Percentiles rank a stretch among this genome's conserved stretches.
Evolutionary conservation across 23 tunicate genomes (phyloP).

Genomic region (Diplosoma virens): DNA sequence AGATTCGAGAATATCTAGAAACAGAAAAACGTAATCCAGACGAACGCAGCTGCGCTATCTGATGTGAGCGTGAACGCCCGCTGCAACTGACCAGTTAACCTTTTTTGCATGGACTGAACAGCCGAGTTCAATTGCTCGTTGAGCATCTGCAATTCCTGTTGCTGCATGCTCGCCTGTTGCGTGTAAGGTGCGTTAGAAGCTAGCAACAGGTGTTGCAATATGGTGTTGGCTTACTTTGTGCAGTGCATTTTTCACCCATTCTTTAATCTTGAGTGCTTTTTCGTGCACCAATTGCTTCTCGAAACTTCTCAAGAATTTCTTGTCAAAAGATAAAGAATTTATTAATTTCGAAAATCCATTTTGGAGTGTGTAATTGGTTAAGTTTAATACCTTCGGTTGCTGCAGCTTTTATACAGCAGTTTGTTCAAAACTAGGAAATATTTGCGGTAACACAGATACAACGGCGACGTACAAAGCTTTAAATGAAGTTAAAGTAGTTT

Average conservation of each 20-base stretch:
- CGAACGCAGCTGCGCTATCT: too few relatives aligned
- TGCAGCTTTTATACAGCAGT: too few relatives aligned
- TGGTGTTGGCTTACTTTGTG: conserved; percentile 9
- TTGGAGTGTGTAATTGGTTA: too few relatives aligned
- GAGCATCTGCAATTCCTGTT: conserved; percentile 41
- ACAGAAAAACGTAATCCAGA: too few relatives aligned
- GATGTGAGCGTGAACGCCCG: not conserved
- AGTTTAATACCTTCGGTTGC: too few relatives aligned
- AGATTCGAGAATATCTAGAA: too few relatives aligned
- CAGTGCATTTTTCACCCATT: conserved; percentile 34
- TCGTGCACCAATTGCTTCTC: conserved; percentile 46
- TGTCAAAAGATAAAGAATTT: not conserved
- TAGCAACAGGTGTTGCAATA: not conserved
- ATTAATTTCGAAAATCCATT: too few relatives aligned
- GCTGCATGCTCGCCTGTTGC: conserved; percentile 55
- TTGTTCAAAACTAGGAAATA: too few relatives aligned
- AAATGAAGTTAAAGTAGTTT: too few relatives aligned
- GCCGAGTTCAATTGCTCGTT: conserved; percentile 41
- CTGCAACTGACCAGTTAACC: conserved; percentile 43
- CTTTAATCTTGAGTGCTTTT: conserved; percentile 47
- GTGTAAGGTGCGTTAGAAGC: not conserved
- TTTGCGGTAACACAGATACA: too few relatives aligned
- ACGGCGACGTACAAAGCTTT: too few relatives aligned
- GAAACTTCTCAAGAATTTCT: conserved; percentile 37
- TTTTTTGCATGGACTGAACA: conserved; percentile 52